phyloP scores from a whole-genome alignment of 2,797 vertebrate genomes.

The Streptopelia turtur region DNA sequence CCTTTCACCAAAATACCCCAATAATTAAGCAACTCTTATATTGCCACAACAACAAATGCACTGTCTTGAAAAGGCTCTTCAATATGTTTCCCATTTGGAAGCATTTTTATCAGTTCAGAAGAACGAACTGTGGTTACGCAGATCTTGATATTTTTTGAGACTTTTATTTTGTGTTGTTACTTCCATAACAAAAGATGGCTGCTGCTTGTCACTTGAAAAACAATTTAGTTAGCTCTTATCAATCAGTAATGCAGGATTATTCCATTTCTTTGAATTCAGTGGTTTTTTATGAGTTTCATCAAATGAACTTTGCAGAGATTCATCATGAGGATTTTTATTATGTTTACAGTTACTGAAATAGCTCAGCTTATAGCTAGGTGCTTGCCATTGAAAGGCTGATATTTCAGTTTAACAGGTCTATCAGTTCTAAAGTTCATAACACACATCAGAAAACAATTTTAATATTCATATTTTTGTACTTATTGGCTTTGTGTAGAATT shows the following conservation, averaged over 20 bases:
- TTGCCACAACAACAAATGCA: not conserved
- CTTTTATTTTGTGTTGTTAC: not conserved
- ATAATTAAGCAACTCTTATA: not conserved
- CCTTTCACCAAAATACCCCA: not conserved
- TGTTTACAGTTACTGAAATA: slow-evolving; percentile 34
- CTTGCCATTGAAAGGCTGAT: slow-evolving; percentile 15
- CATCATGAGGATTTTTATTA: slow-evolving; percentile 21
- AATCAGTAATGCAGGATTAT: not conserved
- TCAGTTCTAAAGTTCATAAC: slow-evolving; percentile 11
- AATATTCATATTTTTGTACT: slow-evolving; percentile 22
- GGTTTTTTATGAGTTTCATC: slow-evolving; percentile 19
- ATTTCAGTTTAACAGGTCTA: slow-evolving; percentile 54
- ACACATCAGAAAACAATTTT: slow-evolving; percentile 1
- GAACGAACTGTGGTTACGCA: not conserved
- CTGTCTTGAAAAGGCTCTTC: not conserved
- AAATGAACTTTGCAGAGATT: slow-evolving; percentile 31
- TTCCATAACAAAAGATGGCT: not conserved
- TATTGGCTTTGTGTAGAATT: not conserved
- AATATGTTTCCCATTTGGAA: not conserved
- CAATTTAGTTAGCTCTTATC: not conserved
- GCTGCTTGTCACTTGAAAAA: not conserved
- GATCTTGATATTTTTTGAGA: not conserved
- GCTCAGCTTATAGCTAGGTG: not conserved
- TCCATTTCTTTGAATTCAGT: not conserved
- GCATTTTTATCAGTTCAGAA: not conserved